Conservation (phyloP, 1,140 invertebrate species). For the Hydropsyche tenuis region DNA sequence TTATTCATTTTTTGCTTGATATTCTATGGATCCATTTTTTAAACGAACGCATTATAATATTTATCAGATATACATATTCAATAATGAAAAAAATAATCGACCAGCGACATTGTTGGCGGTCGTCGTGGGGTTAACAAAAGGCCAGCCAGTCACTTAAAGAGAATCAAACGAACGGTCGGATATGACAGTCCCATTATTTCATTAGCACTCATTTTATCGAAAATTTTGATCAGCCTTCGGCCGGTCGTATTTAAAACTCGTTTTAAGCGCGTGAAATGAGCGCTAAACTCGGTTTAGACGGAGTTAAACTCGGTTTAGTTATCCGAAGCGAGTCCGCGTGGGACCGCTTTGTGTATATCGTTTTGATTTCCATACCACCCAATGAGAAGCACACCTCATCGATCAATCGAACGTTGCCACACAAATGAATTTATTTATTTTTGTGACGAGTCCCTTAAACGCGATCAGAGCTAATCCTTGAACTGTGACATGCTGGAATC, state of each 20-base stretch:
- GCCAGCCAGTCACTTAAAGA: slow-evolving; percentile 28
- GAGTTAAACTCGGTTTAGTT: background rate
- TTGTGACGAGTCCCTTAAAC: background rate
- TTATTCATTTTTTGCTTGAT: no score
- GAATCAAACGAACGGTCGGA: slow-evolving; percentile 34
- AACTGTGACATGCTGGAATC: background rate
- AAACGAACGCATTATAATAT: no score
- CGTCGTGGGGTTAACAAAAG: slow-evolving; percentile 12
- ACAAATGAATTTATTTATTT: background rate
- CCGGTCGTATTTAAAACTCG: slow-evolving; percentile 26
- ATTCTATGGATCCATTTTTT: no score
- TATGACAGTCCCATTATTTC: slow-evolving; percentile 45
- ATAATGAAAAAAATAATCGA: background rate
- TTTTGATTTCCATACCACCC: slow-evolving; percentile 45
- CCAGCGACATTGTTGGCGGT: slow-evolving; percentile 5
- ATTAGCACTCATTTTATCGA: slow-evolving; percentile 47
- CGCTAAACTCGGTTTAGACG: slow-evolving; percentile 15
- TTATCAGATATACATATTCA: background rate
- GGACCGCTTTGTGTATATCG: slow-evolving; percentile 36
- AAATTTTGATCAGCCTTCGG: slow-evolving; percentile 33
- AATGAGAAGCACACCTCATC: slow-evolving; percentile 36
- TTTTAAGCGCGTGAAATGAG: no score
- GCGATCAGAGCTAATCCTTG: background rate
- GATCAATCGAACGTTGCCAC: slow-evolving; percentile 7
- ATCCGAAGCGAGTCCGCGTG: slow-evolving; percentile 12